These are phyloP conservation scores for Polyommatus icarus DNA, from an alignment of 2,888 invertebrate genomes.

Conservation along the genomic window DNA sequence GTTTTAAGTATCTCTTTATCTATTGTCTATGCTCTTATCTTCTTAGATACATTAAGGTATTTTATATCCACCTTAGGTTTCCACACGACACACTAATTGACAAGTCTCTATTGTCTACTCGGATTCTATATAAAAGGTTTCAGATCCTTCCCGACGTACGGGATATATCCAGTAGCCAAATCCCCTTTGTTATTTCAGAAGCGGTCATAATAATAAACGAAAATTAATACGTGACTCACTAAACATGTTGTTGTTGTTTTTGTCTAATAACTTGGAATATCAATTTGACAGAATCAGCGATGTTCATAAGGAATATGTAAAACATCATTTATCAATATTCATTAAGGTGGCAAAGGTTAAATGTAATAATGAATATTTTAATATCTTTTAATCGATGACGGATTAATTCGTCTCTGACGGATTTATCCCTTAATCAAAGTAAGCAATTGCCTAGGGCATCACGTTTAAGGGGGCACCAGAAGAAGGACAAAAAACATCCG, in stretches of 20 bases:
- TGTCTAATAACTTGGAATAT: no score
- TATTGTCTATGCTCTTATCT: constrained; percentile 20
- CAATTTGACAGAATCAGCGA: neutral
- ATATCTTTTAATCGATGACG: no score
- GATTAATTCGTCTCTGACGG: no score
- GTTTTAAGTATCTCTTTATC: constrained; percentile 15
- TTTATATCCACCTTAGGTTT: constrained; percentile 5
- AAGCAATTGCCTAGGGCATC: no score
- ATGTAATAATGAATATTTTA: no score
- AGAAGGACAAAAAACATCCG: no score
- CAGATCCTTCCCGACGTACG: neutral
- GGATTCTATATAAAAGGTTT: neutral
- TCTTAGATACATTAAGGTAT: constrained; percentile 13
- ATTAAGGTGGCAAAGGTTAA: no score
- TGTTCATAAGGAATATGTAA: no score
- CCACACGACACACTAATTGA: constrained; percentile 5
- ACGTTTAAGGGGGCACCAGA: no score
- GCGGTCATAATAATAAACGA: neutral
- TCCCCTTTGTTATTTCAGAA: neutral
- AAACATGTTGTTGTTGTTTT: no score
- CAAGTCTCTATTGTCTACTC: neutral
- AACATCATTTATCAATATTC: no score
- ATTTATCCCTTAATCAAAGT: no score
- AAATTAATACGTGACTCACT: neutral
- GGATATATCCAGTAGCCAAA: neutral